Conservation (phyloP, 2,113 vertebrate genomes). For the Solea senegalensis region DNA sequence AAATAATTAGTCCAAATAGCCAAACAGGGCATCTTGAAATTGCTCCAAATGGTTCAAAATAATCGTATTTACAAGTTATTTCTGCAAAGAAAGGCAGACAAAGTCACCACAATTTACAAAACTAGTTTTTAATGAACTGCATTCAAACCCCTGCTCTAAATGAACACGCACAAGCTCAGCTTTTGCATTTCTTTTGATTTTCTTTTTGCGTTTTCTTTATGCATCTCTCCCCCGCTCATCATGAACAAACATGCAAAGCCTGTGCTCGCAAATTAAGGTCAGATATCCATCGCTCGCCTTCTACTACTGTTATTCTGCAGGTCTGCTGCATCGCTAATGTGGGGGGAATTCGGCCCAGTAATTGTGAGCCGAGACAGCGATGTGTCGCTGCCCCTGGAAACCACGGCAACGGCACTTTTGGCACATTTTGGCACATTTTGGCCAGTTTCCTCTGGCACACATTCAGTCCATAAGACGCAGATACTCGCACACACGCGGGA, state of each 20-base stretch:
- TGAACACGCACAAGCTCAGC: neutral
- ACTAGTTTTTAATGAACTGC: too few relatives aligned
- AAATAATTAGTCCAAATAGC: too few relatives aligned
- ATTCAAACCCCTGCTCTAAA: neutral
- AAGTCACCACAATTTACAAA: too few relatives aligned
- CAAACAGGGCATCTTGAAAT: too few relatives aligned
- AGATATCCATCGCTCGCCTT: conserved; percentile 43
- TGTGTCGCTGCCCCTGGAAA: conserved; percentile 13
- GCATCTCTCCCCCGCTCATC: conserved; percentile 38
- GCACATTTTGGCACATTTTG: neutral
- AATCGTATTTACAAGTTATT: too few relatives aligned
- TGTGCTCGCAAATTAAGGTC: conserved; percentile 64
- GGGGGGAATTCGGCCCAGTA: neutral
- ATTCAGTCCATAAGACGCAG: conserved; percentile 1
- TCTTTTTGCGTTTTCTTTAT: conserved; percentile 9
- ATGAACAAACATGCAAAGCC: conserved; percentile 48
- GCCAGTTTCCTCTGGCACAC: conserved; percentile 24
- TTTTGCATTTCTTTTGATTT: too few relatives aligned
- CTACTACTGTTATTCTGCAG: conserved; percentile 11
- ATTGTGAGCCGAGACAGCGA: conserved; percentile 7
- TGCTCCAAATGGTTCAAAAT: too few relatives aligned
- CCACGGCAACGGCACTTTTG: conserved; percentile 21
- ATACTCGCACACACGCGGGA: conserved; percentile 3
- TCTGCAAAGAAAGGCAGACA: too few relatives aligned
- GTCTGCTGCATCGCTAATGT: conserved; percentile 2